Evolutionary conservation across 2,888 invertebrate species (phyloP).

Genomic region (Tridacna crocea): DNA sequence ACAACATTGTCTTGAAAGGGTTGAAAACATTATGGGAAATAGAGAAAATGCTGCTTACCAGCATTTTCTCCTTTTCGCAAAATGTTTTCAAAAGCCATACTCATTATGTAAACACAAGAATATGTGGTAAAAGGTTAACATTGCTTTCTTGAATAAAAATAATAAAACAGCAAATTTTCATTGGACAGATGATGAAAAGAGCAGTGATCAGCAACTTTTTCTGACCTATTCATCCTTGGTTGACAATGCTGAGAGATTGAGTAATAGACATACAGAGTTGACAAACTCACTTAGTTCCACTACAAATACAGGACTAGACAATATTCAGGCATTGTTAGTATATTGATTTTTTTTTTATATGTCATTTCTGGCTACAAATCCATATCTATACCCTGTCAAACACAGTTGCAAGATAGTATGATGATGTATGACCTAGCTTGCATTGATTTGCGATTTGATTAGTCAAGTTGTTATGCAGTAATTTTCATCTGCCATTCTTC

Average conservation of each 20-base stretch:
- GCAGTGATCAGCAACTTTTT: constrained; percentile 68
- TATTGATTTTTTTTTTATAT: too few species aligned
- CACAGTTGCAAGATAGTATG: too few species aligned
- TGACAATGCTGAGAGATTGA: constrained; percentile 68
- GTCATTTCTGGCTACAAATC: too few species aligned
- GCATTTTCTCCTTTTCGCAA: background rate
- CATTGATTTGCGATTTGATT: too few species aligned
- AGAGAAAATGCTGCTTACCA: too few species aligned
- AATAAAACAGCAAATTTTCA: background rate
- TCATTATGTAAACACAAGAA: background rate
- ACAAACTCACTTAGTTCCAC: constrained; percentile 50
- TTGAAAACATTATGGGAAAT: too few species aligned
- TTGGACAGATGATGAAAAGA: constrained; percentile 4
- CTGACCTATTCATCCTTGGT: constrained; percentile 70
- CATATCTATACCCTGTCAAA: too few species aligned
- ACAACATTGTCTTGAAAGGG: too few species aligned
- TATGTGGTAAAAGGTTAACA: background rate
- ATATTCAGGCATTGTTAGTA: constrained; percentile 70
- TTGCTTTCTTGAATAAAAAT: background rate
- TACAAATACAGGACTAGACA: constrained; percentile 63
- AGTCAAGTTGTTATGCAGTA: too few species aligned
- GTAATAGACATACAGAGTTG: constrained; percentile 54
- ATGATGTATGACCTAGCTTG: too few species aligned
- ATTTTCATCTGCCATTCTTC: too few species aligned
- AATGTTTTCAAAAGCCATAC: background rate